These are phyloP conservation scores for Planiliza haematocheilus DNA, from an alignment of 2,113 vertebrate genomes.

Conservation along the genomic window DNA sequence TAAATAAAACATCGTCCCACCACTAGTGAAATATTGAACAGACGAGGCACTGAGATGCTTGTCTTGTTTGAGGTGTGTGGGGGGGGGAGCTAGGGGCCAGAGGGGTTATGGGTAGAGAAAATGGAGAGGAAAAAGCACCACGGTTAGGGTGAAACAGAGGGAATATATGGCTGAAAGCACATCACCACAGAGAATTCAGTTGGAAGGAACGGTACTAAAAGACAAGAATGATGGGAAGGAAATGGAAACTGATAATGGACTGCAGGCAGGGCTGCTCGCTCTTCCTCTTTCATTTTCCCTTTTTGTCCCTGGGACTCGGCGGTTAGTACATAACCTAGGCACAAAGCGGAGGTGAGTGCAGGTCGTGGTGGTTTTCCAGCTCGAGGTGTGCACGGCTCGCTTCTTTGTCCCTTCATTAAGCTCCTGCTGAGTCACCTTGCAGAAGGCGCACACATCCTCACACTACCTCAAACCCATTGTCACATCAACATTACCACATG, in stretches of 20 bases:
- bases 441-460: conserved; percentile 36
- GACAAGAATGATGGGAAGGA: conserved; percentile 54
- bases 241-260: conserved; percentile 65
- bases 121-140: conserved; percentile 52
- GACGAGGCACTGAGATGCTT: conserved; percentile 60
- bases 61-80: conserved; percentile 55
- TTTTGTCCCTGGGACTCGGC: conserved; percentile 18
- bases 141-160: conserved; percentile 47
- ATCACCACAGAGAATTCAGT: conserved; percentile 53
- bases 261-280: conserved; percentile 25
- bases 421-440: conserved; percentile 57
- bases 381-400: conserved; percentile 14
- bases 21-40: conserved; percentile 74
- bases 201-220: conserved; percentile 62
- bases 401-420: conserved; percentile 64
- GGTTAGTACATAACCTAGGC: conserved; percentile 20
- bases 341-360: conserved; percentile 16
- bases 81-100: conserved; percentile 22
- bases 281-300: conserved; percentile 13
- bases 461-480: conserved; percentile 33
- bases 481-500: conserved; percentile 46
- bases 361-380: conserved; percentile 29
- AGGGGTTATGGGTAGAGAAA: conserved; percentile 53
- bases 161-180: conserved; percentile 50
- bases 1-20: conserved; percentile 76